Evolutionary conservation across 1,140 invertebrate species (phyloP).

Genomic region (Zaprionus gabonicus): DNA sequence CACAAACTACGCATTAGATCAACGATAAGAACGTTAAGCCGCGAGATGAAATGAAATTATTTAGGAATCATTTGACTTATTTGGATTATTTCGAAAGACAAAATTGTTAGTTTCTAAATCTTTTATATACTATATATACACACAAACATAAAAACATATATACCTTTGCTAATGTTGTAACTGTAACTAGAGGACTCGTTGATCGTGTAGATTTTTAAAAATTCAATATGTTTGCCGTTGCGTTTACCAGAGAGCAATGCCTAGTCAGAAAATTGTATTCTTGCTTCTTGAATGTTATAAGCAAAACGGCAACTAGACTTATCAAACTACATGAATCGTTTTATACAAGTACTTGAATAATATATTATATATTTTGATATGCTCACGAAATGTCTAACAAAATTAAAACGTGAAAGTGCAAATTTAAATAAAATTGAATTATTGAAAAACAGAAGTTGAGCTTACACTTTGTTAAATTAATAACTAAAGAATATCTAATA

Average conservation of each 20-base stretch:
- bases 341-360: conserved; percentile 46
- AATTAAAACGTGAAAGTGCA: conserved; percentile 36
- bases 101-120: not conserved
- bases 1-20: not conserved
- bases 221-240: conserved; percentile 23
- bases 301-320: conserved; percentile 38
- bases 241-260: conserved; percentile 20
- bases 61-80: not conserved
- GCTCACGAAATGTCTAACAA: conserved; percentile 47
- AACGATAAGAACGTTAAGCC: not conserved
- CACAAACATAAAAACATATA: not conserved
- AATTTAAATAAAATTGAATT: conserved; percentile 48
- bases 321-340: conserved; percentile 60
- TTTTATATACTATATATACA: conserved; percentile 4
- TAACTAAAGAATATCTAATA: not conserved
- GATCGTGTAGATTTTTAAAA: conserved; percentile 21
- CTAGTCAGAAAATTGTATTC: conserved; percentile 40
- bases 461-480: not conserved
- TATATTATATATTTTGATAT: conserved; percentile 71
- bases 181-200: conserved; percentile 46
- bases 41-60: not conserved
- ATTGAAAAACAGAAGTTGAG: not conserved
- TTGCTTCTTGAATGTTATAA: conserved; percentile 25
- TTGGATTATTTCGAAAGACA: not conserved
- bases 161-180: conserved; percentile 27